phyloP scores from a whole-genome alignment of 1,140 invertebrate species.

The Drosophila truncata region DNA sequence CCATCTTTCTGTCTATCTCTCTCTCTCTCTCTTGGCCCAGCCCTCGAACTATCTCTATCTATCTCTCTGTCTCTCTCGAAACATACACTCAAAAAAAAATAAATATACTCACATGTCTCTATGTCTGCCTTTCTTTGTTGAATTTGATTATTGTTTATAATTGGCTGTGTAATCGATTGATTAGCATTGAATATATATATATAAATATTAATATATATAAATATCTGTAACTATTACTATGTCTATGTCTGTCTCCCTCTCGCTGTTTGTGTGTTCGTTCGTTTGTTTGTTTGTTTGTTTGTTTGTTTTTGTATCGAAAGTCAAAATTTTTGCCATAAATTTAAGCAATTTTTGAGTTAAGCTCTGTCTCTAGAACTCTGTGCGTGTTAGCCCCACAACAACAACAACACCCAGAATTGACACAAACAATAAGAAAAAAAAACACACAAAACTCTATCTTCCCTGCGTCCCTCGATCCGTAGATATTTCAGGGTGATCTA shows the following conservation, averaged over 20 bases:
- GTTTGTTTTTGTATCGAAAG: slow-evolving; percentile 17
- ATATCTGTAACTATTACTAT: slow-evolving; percentile 24
- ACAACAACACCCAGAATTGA: slow-evolving; percentile 2
- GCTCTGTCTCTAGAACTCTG: slow-evolving; percentile 20
- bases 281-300: slow-evolving; percentile 43
- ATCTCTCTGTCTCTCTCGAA: slow-evolving; percentile 9
- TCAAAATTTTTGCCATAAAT: slow-evolving; percentile 27
- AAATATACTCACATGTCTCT: slow-evolving; percentile 11
- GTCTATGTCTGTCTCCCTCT: slow-evolving; percentile 52
- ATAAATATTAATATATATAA: slow-evolving; percentile 5
- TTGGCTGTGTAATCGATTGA: slow-evolving; percentile 64
- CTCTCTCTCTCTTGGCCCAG: slow-evolving; percentile 28
- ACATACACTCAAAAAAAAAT: slow-evolving; percentile 3
- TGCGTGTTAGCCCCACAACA: slow-evolving; percentile 23
- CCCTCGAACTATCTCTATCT: slow-evolving; percentile 27
- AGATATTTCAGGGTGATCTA: slow-evolving; percentile 28
- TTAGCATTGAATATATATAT: slow-evolving; percentile 35
- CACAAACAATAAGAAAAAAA: slow-evolving; percentile 4
- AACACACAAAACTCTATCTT: slow-evolving; percentile 4
- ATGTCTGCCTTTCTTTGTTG: slow-evolving; percentile 27
- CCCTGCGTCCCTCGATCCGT: slow-evolving; percentile 23
- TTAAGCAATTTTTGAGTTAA: slow-evolving; percentile 44
- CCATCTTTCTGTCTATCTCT: slow-evolving; percentile 32
- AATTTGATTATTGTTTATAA: slow-evolving; percentile 56
- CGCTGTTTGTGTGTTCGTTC: slow-evolving; percentile 45